These are phyloP conservation scores for Phalangium opilio DNA, from an alignment of 2,888 invertebrate species.

Conservation along the genomic window DNA sequence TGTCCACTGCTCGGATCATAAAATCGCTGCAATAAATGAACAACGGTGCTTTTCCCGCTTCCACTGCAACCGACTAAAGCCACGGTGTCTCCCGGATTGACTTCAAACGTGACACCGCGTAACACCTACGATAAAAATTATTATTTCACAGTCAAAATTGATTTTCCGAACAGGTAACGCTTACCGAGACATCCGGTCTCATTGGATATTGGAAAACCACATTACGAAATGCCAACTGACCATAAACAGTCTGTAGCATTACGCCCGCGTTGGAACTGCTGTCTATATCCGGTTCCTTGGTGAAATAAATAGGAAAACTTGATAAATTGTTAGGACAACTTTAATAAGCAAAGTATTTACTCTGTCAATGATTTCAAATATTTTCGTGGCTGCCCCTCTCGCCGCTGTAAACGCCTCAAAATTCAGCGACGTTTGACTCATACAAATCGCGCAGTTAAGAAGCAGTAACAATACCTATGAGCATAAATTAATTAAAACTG, in stretches of 20 bases:
- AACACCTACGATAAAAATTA: constrained; percentile 9
- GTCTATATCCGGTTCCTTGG: constrained; percentile 19
- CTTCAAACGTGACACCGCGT: constrained; percentile 10
- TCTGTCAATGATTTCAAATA: constrained; percentile 57
- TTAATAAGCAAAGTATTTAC: constrained; percentile 6
- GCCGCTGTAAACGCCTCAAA: constrained; percentile 55
- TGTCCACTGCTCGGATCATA: constrained; percentile 46
- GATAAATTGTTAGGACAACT: constrained; percentile 1
- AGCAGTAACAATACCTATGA: constrained; percentile 64
- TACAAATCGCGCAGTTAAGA: constrained; percentile 57
- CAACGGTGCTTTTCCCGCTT: constrained; percentile 31
- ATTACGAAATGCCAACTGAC: constrained; percentile 57
- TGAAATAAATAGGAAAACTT: background rate
- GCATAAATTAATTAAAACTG: too few species aligned
- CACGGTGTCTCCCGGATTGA: constrained; percentile 20
- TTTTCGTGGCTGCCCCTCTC: constrained; percentile 51
- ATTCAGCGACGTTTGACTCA: constrained; percentile 58
- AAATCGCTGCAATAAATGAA: constrained; percentile 42
- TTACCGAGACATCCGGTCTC: constrained; percentile 36
- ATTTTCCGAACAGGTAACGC: too few species aligned
- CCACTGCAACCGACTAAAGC: constrained; percentile 32
- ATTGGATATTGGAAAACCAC: constrained; percentile 58
- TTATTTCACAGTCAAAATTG: too few species aligned
- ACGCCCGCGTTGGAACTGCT: constrained; percentile 14
- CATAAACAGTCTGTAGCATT: constrained; percentile 39